A percentile compares a stretch with the other conserved stretches of the same genome.
These are phyloP conservation scores for Heteropelma amictum DNA, from an alignment of 2,888 invertebrate species.

Conservation along the genomic window DNA sequence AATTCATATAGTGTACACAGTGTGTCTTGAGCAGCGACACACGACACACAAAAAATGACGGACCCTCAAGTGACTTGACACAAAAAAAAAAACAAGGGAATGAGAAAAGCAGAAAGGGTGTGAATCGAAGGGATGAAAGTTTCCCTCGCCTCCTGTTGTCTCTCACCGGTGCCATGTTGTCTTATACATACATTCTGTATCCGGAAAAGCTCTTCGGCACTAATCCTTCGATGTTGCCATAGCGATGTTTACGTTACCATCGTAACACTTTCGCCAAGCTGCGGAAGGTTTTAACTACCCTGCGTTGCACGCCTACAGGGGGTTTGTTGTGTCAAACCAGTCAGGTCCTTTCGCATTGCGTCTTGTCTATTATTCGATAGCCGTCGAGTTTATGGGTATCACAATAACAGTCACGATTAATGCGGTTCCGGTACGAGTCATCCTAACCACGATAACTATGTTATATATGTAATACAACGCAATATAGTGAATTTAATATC, in stretches of 20 bases:
- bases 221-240: slow-evolving; percentile 47
- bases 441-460: too few species aligned
- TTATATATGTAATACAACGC: too few species aligned
- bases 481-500: too few species aligned
- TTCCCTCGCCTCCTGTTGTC: background rate
- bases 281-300: slow-evolving; percentile 7
- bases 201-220: slow-evolving; percentile 14
- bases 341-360: too few species aligned
- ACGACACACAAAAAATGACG: slow-evolving; percentile 21
- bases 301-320: background rate
- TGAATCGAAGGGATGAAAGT: background rate
- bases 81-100: background rate
- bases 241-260: slow-evolving; percentile 40
- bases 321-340: background rate
- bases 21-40: background rate
- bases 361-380: too few species aligned
- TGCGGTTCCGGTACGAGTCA: too few species aligned
- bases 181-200: slow-evolving; percentile 11
- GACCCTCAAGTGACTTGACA: slow-evolving; percentile 3
- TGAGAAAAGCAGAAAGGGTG: background rate
- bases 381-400: too few species aligned
- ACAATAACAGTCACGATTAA: too few species aligned
- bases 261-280: slow-evolving; percentile 5
- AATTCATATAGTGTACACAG: background rate
- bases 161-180: background rate